Conservation (phyloP, 2,888 invertebrate species). For the Trachelus stipa region DNA sequence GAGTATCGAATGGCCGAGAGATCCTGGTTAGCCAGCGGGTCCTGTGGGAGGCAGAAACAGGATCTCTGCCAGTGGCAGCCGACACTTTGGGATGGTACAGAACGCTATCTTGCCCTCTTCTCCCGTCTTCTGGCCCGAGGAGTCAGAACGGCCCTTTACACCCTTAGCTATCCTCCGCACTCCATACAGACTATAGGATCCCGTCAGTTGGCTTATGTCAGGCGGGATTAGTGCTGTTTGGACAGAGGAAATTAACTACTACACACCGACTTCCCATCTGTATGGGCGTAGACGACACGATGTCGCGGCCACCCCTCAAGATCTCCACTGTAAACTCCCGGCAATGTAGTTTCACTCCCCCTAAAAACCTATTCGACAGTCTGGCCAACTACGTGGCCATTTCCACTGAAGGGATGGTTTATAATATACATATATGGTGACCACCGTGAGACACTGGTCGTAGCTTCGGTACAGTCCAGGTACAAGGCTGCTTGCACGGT, state of each 20-base stretch:
- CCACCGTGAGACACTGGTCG: not conserved
- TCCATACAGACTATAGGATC: constrained; percentile 24
- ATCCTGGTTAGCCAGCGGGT: not conserved
- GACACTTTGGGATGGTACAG: constrained; percentile 25
- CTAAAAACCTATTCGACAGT: constrained; percentile 40
- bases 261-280: constrained; percentile 48
- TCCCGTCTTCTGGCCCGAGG: not conserved
- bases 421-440: not conserved
- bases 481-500: not conserved
- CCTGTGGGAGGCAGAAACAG: not conserved
- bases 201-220: constrained; percentile 64
- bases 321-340: constrained; percentile 37
- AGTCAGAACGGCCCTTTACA: constrained; percentile 7
- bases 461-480: not conserved
- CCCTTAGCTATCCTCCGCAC: constrained; percentile 9
- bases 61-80: constrained; percentile 34
- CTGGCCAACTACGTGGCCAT: constrained; percentile 38
- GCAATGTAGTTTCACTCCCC: constrained; percentile 37
- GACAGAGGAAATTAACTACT: constrained; percentile 65
- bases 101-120: not conserved
- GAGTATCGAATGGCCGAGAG: not conserved
- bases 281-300: constrained; percentile 57
- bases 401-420: constrained; percentile 20
- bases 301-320: constrained; percentile 48
- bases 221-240: constrained; percentile 65